Conservation (phyloP, 2,113 vertebrate species). For the Trinectes maculatus region DNA sequence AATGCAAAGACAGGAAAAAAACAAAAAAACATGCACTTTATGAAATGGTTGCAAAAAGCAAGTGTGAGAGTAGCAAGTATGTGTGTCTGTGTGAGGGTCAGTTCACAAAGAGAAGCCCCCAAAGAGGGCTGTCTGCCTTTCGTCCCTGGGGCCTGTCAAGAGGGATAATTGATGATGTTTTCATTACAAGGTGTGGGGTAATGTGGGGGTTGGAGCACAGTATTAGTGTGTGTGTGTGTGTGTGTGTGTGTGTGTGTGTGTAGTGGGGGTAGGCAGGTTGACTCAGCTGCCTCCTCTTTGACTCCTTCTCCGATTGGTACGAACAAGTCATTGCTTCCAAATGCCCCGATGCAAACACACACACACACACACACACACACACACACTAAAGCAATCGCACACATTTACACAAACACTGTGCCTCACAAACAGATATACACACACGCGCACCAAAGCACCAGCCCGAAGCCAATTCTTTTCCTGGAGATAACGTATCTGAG, state of each 20-base stretch:
- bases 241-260: constrained; percentile 36
- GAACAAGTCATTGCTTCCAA: constrained; percentile 83
- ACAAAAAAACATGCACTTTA: neutral
- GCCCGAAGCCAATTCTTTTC: constrained; percentile 46
- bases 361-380: neutral
- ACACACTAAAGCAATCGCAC: constrained; percentile 4
- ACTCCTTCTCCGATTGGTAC: constrained; percentile 74
- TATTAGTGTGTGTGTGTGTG: constrained; percentile 42
- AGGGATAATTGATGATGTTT: constrained; percentile 94
- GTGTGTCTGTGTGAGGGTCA: constrained; percentile 69
- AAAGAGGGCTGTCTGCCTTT: constrained; percentile 81
- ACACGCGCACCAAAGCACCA: constrained; percentile 37
- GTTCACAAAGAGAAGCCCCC: constrained; percentile 85
- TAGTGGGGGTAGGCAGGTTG: constrained; percentile 75
- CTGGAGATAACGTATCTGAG: constrained; percentile 60
- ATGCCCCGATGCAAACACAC: constrained; percentile 52
- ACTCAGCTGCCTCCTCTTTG: constrained; percentile 86
- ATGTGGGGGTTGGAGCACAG: constrained; percentile 81
- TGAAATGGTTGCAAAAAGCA: constrained; percentile 22
- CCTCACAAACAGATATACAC: constrained; percentile 24
- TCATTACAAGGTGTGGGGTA: constrained; percentile 90
- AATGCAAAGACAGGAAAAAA: constrained; percentile 64
- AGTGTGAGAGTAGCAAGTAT: constrained; percentile 32
- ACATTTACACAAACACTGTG: constrained; percentile 24
- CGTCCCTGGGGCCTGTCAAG: constrained; percentile 86